Evolutionary conservation across 2,888 invertebrate species (phyloP).

Genomic region (Laothoe populi): DNA sequence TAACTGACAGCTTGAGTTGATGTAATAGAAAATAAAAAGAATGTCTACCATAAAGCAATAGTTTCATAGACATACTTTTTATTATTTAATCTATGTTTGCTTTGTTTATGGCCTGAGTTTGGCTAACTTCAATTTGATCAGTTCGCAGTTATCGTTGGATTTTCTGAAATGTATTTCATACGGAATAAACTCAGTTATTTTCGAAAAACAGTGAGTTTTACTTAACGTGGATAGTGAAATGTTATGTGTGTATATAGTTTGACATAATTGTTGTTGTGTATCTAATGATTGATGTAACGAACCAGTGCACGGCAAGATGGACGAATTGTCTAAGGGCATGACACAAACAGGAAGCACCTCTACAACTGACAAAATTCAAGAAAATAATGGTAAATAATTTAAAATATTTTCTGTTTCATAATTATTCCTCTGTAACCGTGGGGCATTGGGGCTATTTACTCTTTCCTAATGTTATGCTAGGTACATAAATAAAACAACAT

Average conservation of each 20-base stretch:
- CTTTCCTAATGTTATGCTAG: background rate
- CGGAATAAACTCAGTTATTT: constrained; percentile 65
- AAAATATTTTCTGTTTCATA: constrained; percentile 15
- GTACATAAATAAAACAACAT: background rate
- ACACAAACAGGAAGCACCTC: constrained; percentile 83
- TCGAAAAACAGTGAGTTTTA: constrained; percentile 66
- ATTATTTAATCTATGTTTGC: background rate
- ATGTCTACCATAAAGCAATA: background rate
- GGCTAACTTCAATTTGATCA: constrained; percentile 56
- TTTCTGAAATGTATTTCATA: constrained; percentile 71
- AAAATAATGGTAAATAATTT: constrained; percentile 73
- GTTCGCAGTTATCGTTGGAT: constrained; percentile 58
- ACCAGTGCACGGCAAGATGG: constrained; percentile 83
- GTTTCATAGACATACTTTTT: background rate
- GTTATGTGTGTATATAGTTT: constrained; percentile 57
- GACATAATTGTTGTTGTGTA: constrained; percentile 68
- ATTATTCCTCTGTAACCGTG: background rate
- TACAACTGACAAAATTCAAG: constrained; percentile 80
- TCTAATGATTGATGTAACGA: constrained; percentile 82
- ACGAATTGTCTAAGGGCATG: constrained; percentile 85
- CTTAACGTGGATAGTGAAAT: constrained; percentile 58
- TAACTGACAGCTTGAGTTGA: background rate
- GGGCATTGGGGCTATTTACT: background rate
- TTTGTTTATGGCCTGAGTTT: constrained; percentile 35
- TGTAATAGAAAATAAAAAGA: background rate